A percentile compares a stretch with the other conserved stretches of the same genome.
These are phyloP conservation scores for Crotalus viridis DNA, from an alignment of 2,113 vertebrate genomes.

Conservation along the genomic window DNA sequence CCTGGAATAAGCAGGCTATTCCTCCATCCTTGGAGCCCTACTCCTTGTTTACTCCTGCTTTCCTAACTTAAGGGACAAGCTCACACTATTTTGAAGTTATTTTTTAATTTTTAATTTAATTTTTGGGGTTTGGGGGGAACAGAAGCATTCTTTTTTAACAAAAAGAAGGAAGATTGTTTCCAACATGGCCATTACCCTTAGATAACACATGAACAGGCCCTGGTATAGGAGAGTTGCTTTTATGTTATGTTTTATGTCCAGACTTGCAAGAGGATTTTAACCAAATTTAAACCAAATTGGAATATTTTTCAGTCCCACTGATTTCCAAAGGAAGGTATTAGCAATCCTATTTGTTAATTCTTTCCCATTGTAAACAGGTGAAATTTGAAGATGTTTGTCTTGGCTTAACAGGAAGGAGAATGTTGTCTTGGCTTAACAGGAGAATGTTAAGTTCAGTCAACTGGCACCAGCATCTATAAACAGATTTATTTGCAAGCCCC, in stretches of 20 bases:
- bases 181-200: not conserved
- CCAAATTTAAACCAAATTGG: not conserved
- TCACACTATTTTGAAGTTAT: not conserved
- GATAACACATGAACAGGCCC: not conserved
- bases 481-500: not conserved
- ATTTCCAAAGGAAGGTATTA: not conserved
- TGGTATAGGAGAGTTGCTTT: not conserved
- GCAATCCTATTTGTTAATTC: not conserved
- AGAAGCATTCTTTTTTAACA: not conserved
- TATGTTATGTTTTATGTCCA: not conserved
- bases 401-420: no score
- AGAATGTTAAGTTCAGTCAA: not conserved
- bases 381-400: not conserved
- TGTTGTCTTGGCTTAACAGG: not conserved
- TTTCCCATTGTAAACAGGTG: not conserved
- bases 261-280: not conserved
- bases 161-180: not conserved
- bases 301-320: not conserved
- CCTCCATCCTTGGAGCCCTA: constrained; percentile 29
- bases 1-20: constrained; percentile 53
- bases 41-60: not conserved
- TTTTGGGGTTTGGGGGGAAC: not conserved
- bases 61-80: constrained; percentile 21
- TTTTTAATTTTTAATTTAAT: not conserved
- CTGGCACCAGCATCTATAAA: not conserved